Base-by-base conservation (phyloP, 2,113 vertebrate species). In the Brachyhypopomus occidentalis region DNA sequence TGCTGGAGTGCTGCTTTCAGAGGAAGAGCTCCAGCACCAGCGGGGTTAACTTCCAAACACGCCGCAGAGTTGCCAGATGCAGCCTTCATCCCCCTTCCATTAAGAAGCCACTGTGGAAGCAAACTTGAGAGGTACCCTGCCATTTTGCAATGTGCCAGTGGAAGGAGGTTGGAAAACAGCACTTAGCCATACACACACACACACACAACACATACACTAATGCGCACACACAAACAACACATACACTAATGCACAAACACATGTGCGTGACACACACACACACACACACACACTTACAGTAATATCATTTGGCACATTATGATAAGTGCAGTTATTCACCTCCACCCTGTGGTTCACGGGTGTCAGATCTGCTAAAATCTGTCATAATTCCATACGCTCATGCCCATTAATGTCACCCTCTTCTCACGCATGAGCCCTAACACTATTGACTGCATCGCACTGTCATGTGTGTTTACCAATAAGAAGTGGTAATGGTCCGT, bases 301-400 rank as follows among this genome's bases (percentile, higher is more conserved):
- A 64, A 72, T 60, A 72, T 30, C 41, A 71, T 71, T 79, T 60
- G 52, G 30, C 48, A 75, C 41, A 17, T 67, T 27, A 67, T n/a
- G 52, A 69, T 75, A 67, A 67, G n/a, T 72, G 20, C 58, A 20
- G n/a, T 73, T 75, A 69, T 55, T 69, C 48, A 80, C 78, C 78
- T 72, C 22, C 23, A 58, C 48, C 75, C 59, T 25, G 36, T 5
- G n/a, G 59, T 80, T 83, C 69, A 58, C 20, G 59, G 63, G 69
- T 83, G 80, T 79, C 77, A 77, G 41, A 72, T 52, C 52, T 85
- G 81, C 62, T 77, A 72, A 52, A 85, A 76, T 72, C 76, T 72
- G 78, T 83, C 75, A 77, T 80, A 69, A 48, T 75, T 75, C 22
- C 34, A 69, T 48, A 70, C 45, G 64, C 25, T 73, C 66, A 77